Evolutionary conservation across 2,888 invertebrate genomes (phyloP).

Genomic region (Aquatica leii): DNA sequence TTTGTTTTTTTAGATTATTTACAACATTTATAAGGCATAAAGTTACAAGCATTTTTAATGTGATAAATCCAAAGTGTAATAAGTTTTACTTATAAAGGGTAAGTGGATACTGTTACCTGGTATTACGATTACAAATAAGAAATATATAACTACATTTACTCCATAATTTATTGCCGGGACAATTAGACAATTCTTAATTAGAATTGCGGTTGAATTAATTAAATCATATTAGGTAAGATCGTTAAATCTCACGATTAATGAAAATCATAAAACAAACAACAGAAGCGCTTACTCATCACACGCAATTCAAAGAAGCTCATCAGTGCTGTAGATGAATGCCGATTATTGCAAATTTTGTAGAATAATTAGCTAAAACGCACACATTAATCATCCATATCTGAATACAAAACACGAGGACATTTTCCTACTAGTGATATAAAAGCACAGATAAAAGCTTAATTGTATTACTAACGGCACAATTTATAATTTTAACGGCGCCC

Average conservation of each 20-base stretch:
- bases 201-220: too few species aligned
- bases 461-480: constrained; percentile 21
- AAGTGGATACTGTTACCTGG: too few species aligned
- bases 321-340: constrained; percentile 20
- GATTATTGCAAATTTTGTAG: constrained; percentile 20
- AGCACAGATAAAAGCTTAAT: constrained; percentile 23
- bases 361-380: constrained; percentile 25
- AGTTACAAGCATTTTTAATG: too few species aligned
- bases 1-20: too few species aligned
- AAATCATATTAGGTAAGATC: too few species aligned
- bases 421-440: constrained; percentile 12
- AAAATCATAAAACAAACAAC: background rate
- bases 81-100: too few species aligned
- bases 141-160: too few species aligned
- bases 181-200: too few species aligned
- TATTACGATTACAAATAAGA: too few species aligned
- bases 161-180: too few species aligned
- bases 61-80: too few species aligned
- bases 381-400: constrained; percentile 28
- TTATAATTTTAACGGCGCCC: constrained; percentile 20
- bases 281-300: constrained; percentile 11
- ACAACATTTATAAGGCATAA: too few species aligned
- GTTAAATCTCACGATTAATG: background rate
- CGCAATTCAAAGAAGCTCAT: constrained; percentile 24
- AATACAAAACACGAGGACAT: constrained; percentile 21